These are phyloP conservation scores for Rotaria magnacalcarata DNA, from an alignment of 2,888 invertebrate species.

Conservation along the genomic window DNA sequence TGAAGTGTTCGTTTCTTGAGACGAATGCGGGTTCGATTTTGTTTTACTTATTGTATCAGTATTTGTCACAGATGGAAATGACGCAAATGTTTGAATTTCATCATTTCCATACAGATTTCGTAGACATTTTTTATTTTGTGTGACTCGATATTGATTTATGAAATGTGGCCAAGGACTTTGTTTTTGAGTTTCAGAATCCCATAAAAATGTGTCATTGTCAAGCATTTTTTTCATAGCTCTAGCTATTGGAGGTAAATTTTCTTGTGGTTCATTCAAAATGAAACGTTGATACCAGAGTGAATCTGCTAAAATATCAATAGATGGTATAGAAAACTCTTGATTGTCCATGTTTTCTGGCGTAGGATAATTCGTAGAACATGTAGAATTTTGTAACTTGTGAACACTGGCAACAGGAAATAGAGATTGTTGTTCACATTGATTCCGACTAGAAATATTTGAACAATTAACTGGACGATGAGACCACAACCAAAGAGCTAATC, in stretches of 20 bases:
- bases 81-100: not conserved
- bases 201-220: not conserved
- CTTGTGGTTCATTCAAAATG: not conserved
- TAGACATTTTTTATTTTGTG: not conserved
- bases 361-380: not conserved
- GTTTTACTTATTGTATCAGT: not conserved
- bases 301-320: not conserved
- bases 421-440: not conserved
- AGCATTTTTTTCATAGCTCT: not conserved
- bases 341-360: not conserved
- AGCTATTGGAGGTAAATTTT: not conserved
- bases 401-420: too few species aligned
- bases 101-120: not conserved
- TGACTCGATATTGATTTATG: not conserved
- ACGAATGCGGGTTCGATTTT: not conserved
- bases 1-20: not conserved
- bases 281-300: not conserved
- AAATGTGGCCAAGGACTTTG: not conserved
- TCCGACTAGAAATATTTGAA: not conserved
- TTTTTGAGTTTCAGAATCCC: not conserved
- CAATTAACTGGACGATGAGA: not conserved
- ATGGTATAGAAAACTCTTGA: not conserved
- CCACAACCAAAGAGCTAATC: not conserved
- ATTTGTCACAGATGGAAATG: too few species aligned
- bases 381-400: too few species aligned